Evolutionary conservation across 2,113 vertebrate species (phyloP), one percentile per base, ranked within the genome.

Genomic region (Erinaceus europaeus): DNA sequence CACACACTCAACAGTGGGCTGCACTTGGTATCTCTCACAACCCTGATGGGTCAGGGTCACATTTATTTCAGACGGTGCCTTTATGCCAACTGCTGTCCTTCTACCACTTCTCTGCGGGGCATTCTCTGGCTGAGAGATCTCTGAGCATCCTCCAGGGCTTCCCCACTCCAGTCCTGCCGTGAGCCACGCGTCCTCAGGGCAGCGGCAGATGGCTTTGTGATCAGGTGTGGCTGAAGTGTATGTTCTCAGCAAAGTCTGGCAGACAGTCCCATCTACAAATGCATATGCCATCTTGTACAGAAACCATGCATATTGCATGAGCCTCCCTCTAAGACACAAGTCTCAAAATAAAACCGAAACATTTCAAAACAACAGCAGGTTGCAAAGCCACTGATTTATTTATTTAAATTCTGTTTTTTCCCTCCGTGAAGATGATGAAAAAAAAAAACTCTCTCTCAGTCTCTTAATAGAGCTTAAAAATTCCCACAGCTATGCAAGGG

Each of bases 301-400:
- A 96, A 96, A 73, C 94, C 91, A 92, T 95, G 94, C 81, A 80
- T 95, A 88, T 94, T 95, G 86, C 91, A 93, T 88, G 93, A 94
- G 83, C 32, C 74, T 95, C 93, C 72, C 86, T 95, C 93, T 69
- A 88, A 93, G 91, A 93, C 65, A 89, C 78, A 59, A 6, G 32
- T 91, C 95, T 96, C 92, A 95, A 95, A 96, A 94, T 93, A 84
- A 94, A 97, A 91, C 93, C 83, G 93, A 96, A 97, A 93, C 65
- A 0, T 96, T 96, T 95, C 93, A 95, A 96, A 97, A 95, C 93
- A 96, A 82, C 84, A 95, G 92, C 91, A 96, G n/a, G 93, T 94
- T 82, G 95, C 86, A 84, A 78, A 0, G 21, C 64, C 88, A 76
- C 57, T 48, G 23, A 40, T 74, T 78, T 53, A 92, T 52, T 90